Base-by-base conservation (phyloP, 2,113 vertebrate genomes). In the Dipodomys stephensi region DNA sequence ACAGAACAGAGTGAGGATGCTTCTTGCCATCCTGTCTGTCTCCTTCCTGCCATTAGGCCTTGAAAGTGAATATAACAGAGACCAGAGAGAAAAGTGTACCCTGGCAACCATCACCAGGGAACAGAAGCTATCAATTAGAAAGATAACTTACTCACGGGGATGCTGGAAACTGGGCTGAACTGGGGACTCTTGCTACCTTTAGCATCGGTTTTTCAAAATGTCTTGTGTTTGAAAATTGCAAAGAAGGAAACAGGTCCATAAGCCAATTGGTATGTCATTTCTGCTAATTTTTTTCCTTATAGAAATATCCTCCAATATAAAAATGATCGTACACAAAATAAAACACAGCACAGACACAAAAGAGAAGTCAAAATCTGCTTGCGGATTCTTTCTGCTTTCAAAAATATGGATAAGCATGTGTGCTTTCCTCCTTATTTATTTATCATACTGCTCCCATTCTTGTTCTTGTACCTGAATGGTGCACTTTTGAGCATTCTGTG, bases 41-140 rank as follows among this genome's bases (percentile, higher is more conserved):
- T 71, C 71, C 46, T 82, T 84, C 78, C 73, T 88, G 65, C 67
- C 67, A 65, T 71, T 28, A 74, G 83, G 81, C 60, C 62, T 90
- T 72, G 15, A 27, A 53, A 89, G 35, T 30, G 19, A 86, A 23
- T n/a, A 20, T 49, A 76, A 60, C 15, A 69, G 81, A 87, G 73
- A 88, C 62, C 7, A 23, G 30, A 94, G 77, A 57, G 78, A 67
- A 69, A 57, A 30, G 60, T 1, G 0, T 49, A 73, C 23, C 69
- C 73, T 89, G 92, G 78, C 53, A 77, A 87, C 92, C 46, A 81
- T 12, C 8, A 4, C 68, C 77, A 87, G 83, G 81, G 81, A 96
- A 83, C 87, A 78, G 72, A 72, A 62, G 83, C 84, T 89, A n/a
- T 85, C 62, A 27, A 49, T 89, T 72, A 96, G 87, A 74, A 82